Conservation (phyloP, 2,797 vertebrate species). For the Morelia viridis region DNA sequence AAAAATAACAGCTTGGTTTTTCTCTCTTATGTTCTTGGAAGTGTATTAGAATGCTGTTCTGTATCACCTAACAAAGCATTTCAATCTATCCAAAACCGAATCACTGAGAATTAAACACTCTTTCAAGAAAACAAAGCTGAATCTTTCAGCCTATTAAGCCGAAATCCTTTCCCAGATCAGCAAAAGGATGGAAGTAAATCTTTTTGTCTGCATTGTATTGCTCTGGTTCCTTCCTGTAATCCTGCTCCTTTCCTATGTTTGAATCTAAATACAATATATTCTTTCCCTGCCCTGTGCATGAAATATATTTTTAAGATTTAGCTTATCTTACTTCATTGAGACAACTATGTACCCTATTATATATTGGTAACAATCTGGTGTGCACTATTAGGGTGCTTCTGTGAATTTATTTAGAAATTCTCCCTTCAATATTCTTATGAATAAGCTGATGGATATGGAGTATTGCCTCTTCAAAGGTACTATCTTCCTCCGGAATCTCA, state of each 20-base stretch:
- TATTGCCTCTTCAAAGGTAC: neutral
- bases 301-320: constrained; percentile 45
- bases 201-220: neutral
- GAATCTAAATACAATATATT: neutral
- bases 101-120: neutral
- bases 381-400: neutral
- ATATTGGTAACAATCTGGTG: neutral
- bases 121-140: neutral
- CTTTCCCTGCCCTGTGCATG: constrained; percentile 43
- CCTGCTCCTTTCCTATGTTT: neutral
- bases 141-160: neutral
- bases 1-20: neutral
- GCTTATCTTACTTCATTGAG: constrained; percentile 40
- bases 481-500: constrained; percentile 27
- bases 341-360: constrained; percentile 35
- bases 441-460: constrained; percentile 23
- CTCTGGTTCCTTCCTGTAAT: neutral
- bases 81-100: neutral
- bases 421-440: neutral
- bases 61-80: neutral
- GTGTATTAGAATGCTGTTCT: neutral
- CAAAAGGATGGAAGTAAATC: neutral
- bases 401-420: neutral
- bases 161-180: neutral
- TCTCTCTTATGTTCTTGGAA: neutral